Base-by-base conservation (phyloP, 2,797 vertebrate genomes). In the Crocidura indochinensis region DNA sequence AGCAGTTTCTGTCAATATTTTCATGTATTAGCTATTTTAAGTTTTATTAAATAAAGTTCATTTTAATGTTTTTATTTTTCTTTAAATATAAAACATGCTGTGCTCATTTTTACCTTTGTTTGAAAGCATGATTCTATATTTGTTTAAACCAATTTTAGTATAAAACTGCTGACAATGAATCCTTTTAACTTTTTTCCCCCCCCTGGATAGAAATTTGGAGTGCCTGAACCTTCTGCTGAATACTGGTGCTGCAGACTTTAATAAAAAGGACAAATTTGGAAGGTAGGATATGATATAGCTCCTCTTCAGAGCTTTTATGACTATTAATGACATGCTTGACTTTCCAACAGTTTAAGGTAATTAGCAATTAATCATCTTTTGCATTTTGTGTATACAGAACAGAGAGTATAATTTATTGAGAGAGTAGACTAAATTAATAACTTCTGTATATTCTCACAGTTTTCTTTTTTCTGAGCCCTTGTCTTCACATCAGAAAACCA, bases 211-310 rank as follows among this genome's bases (percentile, higher is more conserved):
- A 97, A 99, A 99, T 97, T 98, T 99, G 97, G 99, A 99, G 97
- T 99, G 99, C 98, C 98, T 99, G 96, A 99, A 99, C 98, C 98
- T 99, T 96, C 98, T 99, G 95, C 98, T 99, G 92, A 99, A 99
- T 97, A 99, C 98, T 78, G 99, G 99, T 95, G 99, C 99, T 95
- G 99, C 99, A 85, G 99, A 99, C 97, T 99, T 99, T 96, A 99
- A 99, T 95, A 99, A 98, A 97, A 99, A 99, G 96, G 99, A 99
- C 97, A 98, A 98, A 97, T 99, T 99, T 98, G 99, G 99, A 96
- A 99, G 99, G 99, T 99, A 98, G 96, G 98, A 83, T 74, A 53
- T 77, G 8, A 78, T 20, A 5, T 15, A 91, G 56, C 86, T 95
- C 87, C 2, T 92, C 0, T 75, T 0, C 90, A 76, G 15, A 91